Evolutionary conservation across 2,888 invertebrate species (phyloP), one percentile per base, ranked within the genome.

Genomic region (Argyresthia goedartella): DNA sequence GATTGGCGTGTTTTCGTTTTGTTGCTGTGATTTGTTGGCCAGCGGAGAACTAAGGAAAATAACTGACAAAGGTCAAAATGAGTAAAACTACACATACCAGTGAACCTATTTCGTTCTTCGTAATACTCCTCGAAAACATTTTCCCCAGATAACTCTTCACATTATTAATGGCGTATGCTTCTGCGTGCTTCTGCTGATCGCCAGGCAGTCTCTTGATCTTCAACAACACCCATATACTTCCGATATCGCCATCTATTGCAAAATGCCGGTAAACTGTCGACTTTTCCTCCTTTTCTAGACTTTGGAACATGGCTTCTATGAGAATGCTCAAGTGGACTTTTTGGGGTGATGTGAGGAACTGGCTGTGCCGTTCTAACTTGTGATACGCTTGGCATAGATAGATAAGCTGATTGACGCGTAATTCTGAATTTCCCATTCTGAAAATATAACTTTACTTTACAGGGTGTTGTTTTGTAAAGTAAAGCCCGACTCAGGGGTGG

Each of bases 301-400:
- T 52, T 56, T 67, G 57, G 49, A 76, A 81, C n/a, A 82, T 54
- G 44, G 61, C 59, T 9, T 57, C 57, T 15, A 85, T 64, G 0
- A 70, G 70, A 25, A 64, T 56, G 1, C 59, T 57, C 10, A 87
- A 51, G 42, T 80, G 67, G 0, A 69, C 53, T 57, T 64, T 59
- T 64, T 81, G 85, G 0, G 79, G 80, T 0, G 77, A 78, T 15
- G 61, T 51, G 0, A 36, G 3, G 48, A 82, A 79, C 45, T 61
- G 42, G 11, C 42, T 42, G 4, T 66, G 58, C 0, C 50, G 55
- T 52, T 73, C 68, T 4, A 81, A 53, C 42, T 64, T 71, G 56
- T 74, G 65, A 53, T 78, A 79, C 4, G 69, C 66, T 52, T 67
- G 65, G 56, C 76, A 67, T 2, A 85, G 59, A 48, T 52, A 48